phyloP scores from a whole-genome alignment of 2,113 vertebrate genomes.

The Etia nguti region DNA sequence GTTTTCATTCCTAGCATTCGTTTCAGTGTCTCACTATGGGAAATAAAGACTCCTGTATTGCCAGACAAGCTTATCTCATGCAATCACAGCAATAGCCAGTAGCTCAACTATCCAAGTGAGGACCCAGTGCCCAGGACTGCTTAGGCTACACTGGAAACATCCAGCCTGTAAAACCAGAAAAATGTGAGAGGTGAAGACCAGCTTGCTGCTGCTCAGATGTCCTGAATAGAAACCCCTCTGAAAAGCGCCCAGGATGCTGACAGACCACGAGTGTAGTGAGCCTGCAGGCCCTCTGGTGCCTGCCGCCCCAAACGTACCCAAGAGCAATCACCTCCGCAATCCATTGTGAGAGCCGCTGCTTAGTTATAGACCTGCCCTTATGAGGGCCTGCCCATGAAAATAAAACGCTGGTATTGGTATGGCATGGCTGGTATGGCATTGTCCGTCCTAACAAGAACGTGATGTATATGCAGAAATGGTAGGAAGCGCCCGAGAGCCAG shows the following conservation, averaged over 20 bases:
- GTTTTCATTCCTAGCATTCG: background rate
- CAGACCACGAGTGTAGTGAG: background rate
- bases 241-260: background rate
- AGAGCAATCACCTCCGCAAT: background rate
- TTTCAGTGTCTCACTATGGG: background rate
- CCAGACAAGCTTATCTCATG: background rate
- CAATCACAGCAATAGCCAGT: background rate
- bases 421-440: background rate
- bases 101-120: background rate
- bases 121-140: background rate
- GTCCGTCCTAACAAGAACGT: background rate
- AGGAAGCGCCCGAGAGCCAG: background rate
- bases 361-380: background rate
- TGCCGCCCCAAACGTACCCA: fast-evolving
- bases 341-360: background rate
- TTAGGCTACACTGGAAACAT: background rate
- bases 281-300: background rate
- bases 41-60: fast-evolving
- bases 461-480: background rate
- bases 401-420: background rate
- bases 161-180: background rate
- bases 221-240: background rate
- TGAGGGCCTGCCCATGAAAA: background rate
- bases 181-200: background rate
- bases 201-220: background rate